Percentiles rank a stretch among this genome's conserved stretches.
phyloP scores from a whole-genome alignment of 2,888 invertebrate species.

The Rhimphoctona megacephalus region DNA sequence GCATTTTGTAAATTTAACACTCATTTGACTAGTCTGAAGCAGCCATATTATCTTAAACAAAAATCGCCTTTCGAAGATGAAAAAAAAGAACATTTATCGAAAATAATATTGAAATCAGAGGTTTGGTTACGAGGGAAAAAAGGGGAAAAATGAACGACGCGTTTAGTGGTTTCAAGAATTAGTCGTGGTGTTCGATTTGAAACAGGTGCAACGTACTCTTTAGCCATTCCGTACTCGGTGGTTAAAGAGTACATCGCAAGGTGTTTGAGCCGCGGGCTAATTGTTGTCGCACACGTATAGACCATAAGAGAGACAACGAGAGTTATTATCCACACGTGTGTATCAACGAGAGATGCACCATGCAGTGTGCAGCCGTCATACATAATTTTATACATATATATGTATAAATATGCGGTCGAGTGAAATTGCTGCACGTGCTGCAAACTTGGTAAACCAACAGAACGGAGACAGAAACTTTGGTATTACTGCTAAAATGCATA shows the following conservation, averaged over 20 bases:
- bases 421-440: slow-evolving; percentile 60
- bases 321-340: slow-evolving; percentile 60
- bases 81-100: neutral
- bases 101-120: neutral
- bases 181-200: neutral
- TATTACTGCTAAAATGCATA: slow-evolving; percentile 41
- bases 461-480: slow-evolving; percentile 22
- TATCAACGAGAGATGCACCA: slow-evolving; percentile 53
- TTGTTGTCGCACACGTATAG: slow-evolving; percentile 58
- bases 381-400: slow-evolving; percentile 21
- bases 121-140: neutral
- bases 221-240: neutral
- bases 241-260: slow-evolving; percentile 49
- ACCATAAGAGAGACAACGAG: slow-evolving; percentile 13
- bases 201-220: slow-evolving; percentile 1
- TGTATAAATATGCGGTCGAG: slow-evolving; percentile 24
- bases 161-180: neutral
- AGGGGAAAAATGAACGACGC: neutral
- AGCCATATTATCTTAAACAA: too few relatives aligned
- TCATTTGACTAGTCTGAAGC: too few relatives aligned
- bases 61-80: neutral
- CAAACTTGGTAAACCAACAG: slow-evolving; percentile 21
- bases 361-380: slow-evolving; percentile 27
- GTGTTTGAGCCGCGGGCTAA: slow-evolving; percentile 64
- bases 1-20: too few relatives aligned